These are phyloP conservation scores for Oreochromis mossambicus DNA, from an alignment of 2,797 vertebrate genomes.

Conservation along the genomic window DNA sequence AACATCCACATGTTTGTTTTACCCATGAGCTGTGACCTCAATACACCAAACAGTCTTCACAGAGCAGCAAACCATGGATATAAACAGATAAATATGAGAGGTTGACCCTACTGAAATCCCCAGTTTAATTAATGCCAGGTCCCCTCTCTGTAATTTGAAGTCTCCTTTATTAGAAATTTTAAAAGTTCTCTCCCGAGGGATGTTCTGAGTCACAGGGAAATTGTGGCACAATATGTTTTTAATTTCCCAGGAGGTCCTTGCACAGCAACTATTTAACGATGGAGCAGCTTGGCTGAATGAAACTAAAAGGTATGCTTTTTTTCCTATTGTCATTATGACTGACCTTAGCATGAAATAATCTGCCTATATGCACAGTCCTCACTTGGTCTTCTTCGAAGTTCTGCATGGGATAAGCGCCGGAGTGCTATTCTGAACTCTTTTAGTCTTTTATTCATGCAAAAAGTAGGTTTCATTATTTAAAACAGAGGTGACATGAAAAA, in stretches of 20 bases:
- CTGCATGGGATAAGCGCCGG: background rate
- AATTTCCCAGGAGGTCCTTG: slow-evolving; percentile 79
- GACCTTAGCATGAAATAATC: slow-evolving; percentile 44
- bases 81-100: slow-evolving; percentile 75
- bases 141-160: slow-evolving; percentile 75
- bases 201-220: slow-evolving; percentile 69
- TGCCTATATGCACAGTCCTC: slow-evolving; percentile 23
- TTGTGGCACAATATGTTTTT: slow-evolving; percentile 82
- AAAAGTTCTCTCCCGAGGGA: slow-evolving; percentile 73
- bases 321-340: slow-evolving; percentile 50
- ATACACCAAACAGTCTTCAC: slow-evolving; percentile 52
- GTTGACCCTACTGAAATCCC: slow-evolving; percentile 73
- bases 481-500: background rate
- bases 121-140: slow-evolving; percentile 79
- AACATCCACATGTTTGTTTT: slow-evolving; percentile 58
- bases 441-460: background rate
- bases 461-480: background rate
- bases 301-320: slow-evolving; percentile 68
- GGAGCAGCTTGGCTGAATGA: slow-evolving; percentile 64
- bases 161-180: slow-evolving; percentile 80
- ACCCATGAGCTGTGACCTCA: slow-evolving; percentile 62
- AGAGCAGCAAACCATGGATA: slow-evolving; percentile 42
- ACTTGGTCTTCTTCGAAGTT: slow-evolving; percentile 11
- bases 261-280: slow-evolving; percentile 75
- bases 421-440: background rate